A percentile compares a stretch with the other conserved stretches of the same genome.
phyloP scores from a whole-genome alignment of 2,113 vertebrate species.

The Tor tambroides region DNA sequence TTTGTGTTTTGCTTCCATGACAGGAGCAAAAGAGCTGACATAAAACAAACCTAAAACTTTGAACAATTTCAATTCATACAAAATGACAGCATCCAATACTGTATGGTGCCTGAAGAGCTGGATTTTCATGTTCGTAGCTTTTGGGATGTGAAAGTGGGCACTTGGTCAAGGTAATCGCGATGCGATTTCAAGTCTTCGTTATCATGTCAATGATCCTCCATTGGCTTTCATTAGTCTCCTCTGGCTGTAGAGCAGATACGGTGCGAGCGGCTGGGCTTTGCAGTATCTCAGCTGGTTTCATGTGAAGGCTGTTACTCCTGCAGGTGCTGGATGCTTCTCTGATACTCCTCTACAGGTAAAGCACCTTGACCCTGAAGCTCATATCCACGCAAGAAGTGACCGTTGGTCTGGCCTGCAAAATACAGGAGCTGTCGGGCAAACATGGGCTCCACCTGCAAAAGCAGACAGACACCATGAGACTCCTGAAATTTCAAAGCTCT shows the following conservation, averaged over 20 bases:
- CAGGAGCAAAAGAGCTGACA: too few relatives aligned
- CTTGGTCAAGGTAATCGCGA: neutral
- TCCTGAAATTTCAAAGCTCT: too few relatives aligned
- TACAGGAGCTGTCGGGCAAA: conserved; percentile 92
- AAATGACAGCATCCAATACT: too few relatives aligned
- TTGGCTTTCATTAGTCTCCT: neutral
- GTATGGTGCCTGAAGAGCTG: neutral
- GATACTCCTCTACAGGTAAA: conserved; percentile 80
- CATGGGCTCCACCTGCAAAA: conserved; percentile 89
- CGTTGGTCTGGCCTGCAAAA: conserved; percentile 89
- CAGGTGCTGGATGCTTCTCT: conserved; percentile 87
- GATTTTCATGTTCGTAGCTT: neutral
- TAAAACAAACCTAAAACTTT: neutral
- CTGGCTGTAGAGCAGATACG: too few relatives aligned
- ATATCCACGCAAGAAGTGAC: conserved; percentile 86
- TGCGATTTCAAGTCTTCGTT: neutral
- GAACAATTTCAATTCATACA: neutral
- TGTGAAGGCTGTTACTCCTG: conserved; percentile 76
- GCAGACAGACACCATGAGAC: neutral
- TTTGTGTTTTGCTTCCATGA: neutral
- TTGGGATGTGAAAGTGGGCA: neutral
- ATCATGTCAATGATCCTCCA: neutral
- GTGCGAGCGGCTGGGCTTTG: too few relatives aligned
- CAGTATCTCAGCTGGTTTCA: neutral
- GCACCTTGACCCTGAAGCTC: conserved; percentile 82